phyloP scores from a whole-genome alignment of 2,797 vertebrate genomes.

The Lophius americanus region DNA sequence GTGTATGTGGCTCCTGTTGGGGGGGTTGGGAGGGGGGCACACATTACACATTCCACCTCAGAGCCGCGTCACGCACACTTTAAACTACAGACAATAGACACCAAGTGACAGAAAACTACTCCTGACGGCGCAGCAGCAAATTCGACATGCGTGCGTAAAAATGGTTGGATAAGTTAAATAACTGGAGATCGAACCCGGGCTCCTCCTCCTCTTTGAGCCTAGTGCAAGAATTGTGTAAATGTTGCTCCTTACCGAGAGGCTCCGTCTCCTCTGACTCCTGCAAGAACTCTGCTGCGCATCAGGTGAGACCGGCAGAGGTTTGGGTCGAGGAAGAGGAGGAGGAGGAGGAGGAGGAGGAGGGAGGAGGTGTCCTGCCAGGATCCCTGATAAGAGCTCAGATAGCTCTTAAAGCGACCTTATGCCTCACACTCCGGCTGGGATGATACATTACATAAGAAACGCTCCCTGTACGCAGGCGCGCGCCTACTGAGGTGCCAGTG shows the following conservation, averaged over 20 bases:
- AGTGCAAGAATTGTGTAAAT: background rate
- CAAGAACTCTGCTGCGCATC: conserved; percentile 21
- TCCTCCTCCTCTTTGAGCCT: too few species aligned
- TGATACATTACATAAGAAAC: conserved; percentile 74
- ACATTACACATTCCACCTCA: too few species aligned
- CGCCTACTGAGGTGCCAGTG: conserved; percentile 13
- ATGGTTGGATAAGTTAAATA: too few species aligned
- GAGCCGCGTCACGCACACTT: too few species aligned
- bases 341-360: background rate
- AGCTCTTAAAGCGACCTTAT: conserved; percentile 65
- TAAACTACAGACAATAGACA: too few species aligned
- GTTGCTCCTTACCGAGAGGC: conserved; percentile 51
- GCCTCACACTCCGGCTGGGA: conserved; percentile 55
- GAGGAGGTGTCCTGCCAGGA: conserved; percentile 46
- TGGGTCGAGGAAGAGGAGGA: background rate
- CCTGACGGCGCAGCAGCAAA: too few species aligned
- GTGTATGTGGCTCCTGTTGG: background rate
- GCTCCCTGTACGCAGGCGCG: conserved; percentile 39
- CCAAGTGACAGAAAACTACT: background rate
- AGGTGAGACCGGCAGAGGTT: conserved; percentile 58
- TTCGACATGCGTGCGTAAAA: too few species aligned
- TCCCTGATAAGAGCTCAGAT: conserved; percentile 31
- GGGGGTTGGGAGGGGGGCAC: too few species aligned
- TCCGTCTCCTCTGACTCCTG: background rate
- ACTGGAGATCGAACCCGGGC: too few species aligned